Percentiles rank a stretch among this genome's conserved stretches.
phyloP scores from a whole-genome alignment of 2,797 vertebrate genomes.

The Malurus leucopterus region DNA sequence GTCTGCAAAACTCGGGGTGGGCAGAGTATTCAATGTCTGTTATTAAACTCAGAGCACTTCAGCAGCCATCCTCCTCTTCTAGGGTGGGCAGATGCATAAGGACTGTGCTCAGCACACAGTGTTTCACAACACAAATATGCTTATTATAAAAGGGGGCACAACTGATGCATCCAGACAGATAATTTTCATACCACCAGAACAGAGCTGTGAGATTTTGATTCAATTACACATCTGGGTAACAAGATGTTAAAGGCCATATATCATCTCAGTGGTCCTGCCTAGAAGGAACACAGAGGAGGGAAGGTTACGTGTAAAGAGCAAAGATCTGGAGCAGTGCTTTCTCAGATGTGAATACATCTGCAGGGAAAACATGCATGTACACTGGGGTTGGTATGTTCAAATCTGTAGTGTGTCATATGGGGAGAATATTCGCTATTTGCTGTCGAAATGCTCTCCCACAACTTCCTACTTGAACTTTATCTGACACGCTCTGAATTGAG shows the following conservation, averaged over 20 bases:
- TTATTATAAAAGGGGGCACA: constrained; percentile 24
- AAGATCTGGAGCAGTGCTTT: constrained; percentile 46
- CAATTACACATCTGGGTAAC: not conserved
- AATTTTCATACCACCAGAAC: not conserved
- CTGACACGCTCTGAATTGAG: constrained; percentile 46
- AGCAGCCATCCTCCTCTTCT: constrained; percentile 23
- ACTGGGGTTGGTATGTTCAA: not conserved
- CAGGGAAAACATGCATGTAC: not conserved
- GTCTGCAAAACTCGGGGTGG: not conserved
- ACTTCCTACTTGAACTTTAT: constrained; percentile 48
- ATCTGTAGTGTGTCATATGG: constrained; percentile 5
- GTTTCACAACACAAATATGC: not conserved
- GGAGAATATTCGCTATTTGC: constrained; percentile 43
- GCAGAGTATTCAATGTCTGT: not conserved
- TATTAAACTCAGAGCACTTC: not conserved
- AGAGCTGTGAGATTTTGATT: constrained; percentile 14
- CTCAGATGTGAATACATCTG: constrained; percentile 50
- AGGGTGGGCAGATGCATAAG: not conserved
- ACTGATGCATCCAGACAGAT: constrained; percentile 53
- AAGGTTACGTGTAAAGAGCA: constrained; percentile 30
- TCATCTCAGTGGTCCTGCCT: constrained; percentile 57
- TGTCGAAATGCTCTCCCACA: constrained; percentile 47
- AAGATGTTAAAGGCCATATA: not conserved
- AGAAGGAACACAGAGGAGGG: constrained; percentile 57
- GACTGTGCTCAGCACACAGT: not conserved